A percentile compares a stretch with the other conserved stretches of the same genome.
Evolutionary conservation across 2,797 vertebrate species (phyloP).

Genomic region (Hippopotamyrus pictus): DNA sequence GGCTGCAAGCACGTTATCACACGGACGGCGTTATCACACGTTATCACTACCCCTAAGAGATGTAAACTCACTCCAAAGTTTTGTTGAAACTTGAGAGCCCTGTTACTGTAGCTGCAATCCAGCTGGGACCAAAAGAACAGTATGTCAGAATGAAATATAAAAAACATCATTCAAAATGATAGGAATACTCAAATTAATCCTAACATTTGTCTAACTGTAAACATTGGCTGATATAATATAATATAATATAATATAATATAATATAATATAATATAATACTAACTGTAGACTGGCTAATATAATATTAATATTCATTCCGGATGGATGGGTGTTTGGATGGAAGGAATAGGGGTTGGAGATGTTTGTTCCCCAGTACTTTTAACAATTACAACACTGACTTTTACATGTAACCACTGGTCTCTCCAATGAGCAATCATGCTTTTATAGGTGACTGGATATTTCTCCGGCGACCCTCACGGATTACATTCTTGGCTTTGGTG

Average conservation of each 20-base stretch:
- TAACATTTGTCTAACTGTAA: no score
- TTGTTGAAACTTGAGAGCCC: not conserved
- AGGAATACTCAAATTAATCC: not conserved
- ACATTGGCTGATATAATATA: no score
- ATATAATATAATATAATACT: no score
- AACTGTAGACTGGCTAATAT: no score
- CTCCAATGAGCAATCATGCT: no score
- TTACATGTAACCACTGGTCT: not conserved
- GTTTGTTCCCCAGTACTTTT: not conserved
- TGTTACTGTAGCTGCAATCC: not conserved
- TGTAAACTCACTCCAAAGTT: not conserved
- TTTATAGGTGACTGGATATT: not conserved
- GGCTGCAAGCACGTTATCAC: not conserved
- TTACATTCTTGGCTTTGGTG: not conserved
- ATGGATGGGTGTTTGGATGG: not conserved
- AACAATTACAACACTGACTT: not conserved
- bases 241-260: no score
- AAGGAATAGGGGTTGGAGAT: not conserved
- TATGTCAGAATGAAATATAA: not conserved
- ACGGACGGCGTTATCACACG: not conserved
- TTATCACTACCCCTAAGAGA: not conserved
- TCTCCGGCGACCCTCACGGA: not conserved
- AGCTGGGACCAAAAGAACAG: not conserved
- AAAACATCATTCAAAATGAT: not conserved
- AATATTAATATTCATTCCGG: not conserved